These are phyloP conservation scores for Hirtodrosophila histrioides DNA, from an alignment of 2,888 invertebrate species.

Conservation along the genomic window DNA sequence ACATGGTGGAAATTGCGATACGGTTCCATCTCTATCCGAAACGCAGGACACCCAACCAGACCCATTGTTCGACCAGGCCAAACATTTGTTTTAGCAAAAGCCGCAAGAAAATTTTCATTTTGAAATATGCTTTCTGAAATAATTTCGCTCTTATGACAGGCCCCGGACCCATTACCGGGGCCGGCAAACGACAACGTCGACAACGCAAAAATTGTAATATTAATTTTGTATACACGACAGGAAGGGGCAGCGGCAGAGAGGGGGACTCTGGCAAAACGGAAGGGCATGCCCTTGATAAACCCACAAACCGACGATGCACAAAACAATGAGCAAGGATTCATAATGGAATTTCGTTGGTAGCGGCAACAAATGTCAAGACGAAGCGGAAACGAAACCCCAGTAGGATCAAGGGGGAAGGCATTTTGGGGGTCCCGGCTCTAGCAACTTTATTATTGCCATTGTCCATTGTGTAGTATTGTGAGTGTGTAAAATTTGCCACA, in stretches of 20 bases:
- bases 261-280: constrained; percentile 15
- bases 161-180: constrained; percentile 34
- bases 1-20: too few relatives aligned
- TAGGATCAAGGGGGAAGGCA: neutral
- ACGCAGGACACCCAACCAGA: constrained; percentile 5
- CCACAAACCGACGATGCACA: constrained; percentile 66
- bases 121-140: constrained; percentile 77
- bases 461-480: constrained; percentile 37
- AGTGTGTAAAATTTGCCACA: constrained; percentile 67
- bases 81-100: constrained; percentile 75
- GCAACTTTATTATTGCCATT: constrained; percentile 72
- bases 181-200: constrained; percentile 39
- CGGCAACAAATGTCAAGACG: constrained; percentile 66
- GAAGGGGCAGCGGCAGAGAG: neutral
- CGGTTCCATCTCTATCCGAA: neutral
- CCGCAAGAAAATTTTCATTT: constrained; percentile 78
- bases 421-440: constrained; percentile 18
- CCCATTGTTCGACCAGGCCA: constrained; percentile 44
- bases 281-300: constrained; percentile 53
- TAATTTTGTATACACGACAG: constrained; percentile 68
- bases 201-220: constrained; percentile 73
- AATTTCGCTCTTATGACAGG: constrained; percentile 70
- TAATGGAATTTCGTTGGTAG: constrained; percentile 74
- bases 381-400: constrained; percentile 58
- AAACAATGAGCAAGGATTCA: constrained; percentile 76